Evolutionary conservation across 1,140 invertebrate species (phyloP).

Genomic region (Mactra quadrangularis): DNA sequence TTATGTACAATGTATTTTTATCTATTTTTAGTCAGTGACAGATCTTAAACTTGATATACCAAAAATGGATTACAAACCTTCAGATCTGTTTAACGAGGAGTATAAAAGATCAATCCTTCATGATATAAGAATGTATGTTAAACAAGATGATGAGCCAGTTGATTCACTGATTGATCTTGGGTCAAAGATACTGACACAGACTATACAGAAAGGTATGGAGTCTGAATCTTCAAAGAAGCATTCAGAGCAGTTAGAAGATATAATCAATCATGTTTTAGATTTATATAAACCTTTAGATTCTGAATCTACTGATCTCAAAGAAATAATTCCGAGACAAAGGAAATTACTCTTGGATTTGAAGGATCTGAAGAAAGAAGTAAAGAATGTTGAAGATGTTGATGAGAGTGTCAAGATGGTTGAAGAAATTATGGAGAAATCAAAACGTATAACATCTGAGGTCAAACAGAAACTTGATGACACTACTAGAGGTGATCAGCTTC

Average conservation of each 20-base stretch:
- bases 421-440: not conserved
- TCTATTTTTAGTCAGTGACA: constrained; percentile 35
- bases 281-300: not conserved
- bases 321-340: constrained; percentile 22
- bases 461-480: not conserved
- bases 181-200: not conserved
- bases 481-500: not conserved
- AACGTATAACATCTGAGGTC: not conserved
- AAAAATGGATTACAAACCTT: constrained; percentile 9
- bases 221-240: not conserved
- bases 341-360: not conserved
- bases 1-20: too few relatives aligned
- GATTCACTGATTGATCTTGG: constrained; percentile 36
- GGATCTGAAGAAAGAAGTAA: not conserved
- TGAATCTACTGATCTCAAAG: constrained; percentile 3
- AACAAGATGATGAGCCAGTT: constrained; percentile 9
- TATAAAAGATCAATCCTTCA: constrained; percentile 35
- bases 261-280: constrained; percentile 10
- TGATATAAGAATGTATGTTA: constrained; percentile 19
- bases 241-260: constrained; percentile 25
- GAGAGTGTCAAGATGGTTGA: not conserved
- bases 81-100: constrained; percentile 21
- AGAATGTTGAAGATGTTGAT: not conserved
- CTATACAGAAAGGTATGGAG: not conserved
- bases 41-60: constrained; percentile 27